Percentiles rank a stretch among this genome's conserved stretches.
Conservation (phyloP, 2,888 invertebrate species). For the Acronicta psi region DNA sequence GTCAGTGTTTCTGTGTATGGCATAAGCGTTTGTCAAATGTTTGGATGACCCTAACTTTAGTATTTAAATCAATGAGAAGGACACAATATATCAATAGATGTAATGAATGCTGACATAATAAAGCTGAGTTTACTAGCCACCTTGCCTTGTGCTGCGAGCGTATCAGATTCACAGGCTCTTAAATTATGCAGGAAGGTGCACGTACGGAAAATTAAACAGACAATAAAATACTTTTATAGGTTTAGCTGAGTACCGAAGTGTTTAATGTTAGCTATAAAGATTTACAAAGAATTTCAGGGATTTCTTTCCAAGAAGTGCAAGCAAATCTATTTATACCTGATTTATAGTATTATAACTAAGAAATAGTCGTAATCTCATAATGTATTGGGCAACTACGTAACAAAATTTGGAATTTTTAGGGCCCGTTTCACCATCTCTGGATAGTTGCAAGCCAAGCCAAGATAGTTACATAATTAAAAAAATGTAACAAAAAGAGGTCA, state of each 20-base stretch:
- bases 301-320: neutral
- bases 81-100: conserved; percentile 8
- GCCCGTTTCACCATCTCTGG: too few relatives aligned
- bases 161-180: conserved; percentile 51
- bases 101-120: conserved; percentile 22
- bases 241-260: conserved; percentile 6
- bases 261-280: conserved; percentile 3
- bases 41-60: too few relatives aligned
- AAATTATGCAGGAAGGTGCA: conserved; percentile 53
- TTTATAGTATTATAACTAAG: too few relatives aligned
- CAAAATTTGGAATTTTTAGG: too few relatives aligned
- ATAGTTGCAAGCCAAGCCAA: too few relatives aligned
- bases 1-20: too few relatives aligned
- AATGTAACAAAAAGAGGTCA: too few relatives aligned
- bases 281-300: conserved; percentile 7
- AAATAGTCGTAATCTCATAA: too few relatives aligned
- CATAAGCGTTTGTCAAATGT: too few relatives aligned
- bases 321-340: neutral
- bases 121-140: conserved; percentile 56
- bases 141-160: conserved; percentile 56
- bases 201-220: conserved; percentile 48
- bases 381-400: too few relatives aligned
- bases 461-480: too few relatives aligned
- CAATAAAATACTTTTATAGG: conserved; percentile 55
- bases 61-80: neutral